Percentiles rank a stretch among this genome's conserved stretches.
Conservation (phyloP, 2,113 vertebrate species). For the Pao palembangensis region DNA sequence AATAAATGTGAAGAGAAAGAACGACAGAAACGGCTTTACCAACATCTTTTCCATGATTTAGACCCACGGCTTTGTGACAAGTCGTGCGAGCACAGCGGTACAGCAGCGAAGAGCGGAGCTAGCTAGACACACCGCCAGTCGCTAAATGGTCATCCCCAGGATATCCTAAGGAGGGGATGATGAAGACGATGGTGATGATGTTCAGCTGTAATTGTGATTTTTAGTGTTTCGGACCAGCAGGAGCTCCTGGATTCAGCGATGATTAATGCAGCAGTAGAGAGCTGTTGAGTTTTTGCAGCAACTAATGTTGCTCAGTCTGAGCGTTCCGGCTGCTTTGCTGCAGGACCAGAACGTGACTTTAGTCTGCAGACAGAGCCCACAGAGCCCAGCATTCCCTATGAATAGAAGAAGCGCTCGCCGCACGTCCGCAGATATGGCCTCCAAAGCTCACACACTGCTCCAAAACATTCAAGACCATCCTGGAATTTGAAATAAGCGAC, state of each 20-base stretch:
- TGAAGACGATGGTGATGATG: not conserved
- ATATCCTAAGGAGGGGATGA: no score
- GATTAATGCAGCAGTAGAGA: slow-evolving; percentile 18
- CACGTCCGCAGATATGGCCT: no score
- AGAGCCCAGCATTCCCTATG: no score
- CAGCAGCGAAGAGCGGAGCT: not conserved
- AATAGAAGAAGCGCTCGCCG: no score
- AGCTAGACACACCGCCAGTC: no score
- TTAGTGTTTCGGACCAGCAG: not conserved
- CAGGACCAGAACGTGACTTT: no score
- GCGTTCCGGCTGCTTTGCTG: not conserved
- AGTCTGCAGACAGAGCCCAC: no score
- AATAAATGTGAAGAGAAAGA: not conserved
- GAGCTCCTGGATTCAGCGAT: slow-evolving; percentile 2
- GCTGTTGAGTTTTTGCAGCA: not conserved
- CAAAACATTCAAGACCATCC: no score
- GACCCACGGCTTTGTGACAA: slow-evolving; percentile 13
- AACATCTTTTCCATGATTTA: not conserved
- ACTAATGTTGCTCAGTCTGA: not conserved
- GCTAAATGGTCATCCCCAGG: no score
- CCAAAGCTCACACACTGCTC: no score
- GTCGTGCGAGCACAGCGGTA: slow-evolving; percentile 5
- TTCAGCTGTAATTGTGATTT: no score
- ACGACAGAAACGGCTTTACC: not conserved
- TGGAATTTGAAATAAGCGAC: no score